Evolutionary conservation across 1,140 invertebrate genomes (phyloP), one percentile per base, ranked within the genome.

Genomic region (Idris sp.): DNA sequence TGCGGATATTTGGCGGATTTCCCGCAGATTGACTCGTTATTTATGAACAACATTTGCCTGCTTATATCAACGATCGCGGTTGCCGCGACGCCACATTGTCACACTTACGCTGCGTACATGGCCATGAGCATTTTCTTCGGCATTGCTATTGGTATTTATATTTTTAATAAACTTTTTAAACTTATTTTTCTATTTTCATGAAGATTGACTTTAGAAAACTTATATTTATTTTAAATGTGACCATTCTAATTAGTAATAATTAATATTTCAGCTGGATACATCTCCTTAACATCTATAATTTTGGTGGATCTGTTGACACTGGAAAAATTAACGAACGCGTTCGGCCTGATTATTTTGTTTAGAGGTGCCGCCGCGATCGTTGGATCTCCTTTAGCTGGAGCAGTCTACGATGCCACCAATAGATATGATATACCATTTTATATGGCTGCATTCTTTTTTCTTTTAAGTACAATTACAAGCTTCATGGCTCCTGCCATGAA

Each of bases 231-330:
- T n/a, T n/a, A n/a, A n/a, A n/a, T n/a, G n/a, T n/a, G n/a, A n/a
- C n/a, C n/a, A n/a, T n/a, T n/a, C n/a, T n/a, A n/a, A n/a, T n/a
- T n/a, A n/a, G n/a, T n/a, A n/a, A n/a, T n/a, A n/a, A n/a, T n/a
- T n/a, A n/a, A n/a, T 79, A 69, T 89, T 92, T 68, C 88, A 97
- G 96, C 97, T 72, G 97, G 97, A 19, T 99, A 98, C 86, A 98
- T 99, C 77, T 98, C 97, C 0, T 88, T 99, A 30, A 99, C 97
- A 25, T 99, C 98, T 11, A 99, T 99, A 82, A 98, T 99, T 79
- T 89, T 99, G 38, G 97, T 98, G 72, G 97, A 99, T 81, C 88
- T 99, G 10, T 89, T 99, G 22, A 98, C 98, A 8, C 88, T 99
- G 78, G 97, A 98, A 77, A 96, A 96, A 86, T 88, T 99, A 62